phyloP scores from a whole-genome alignment of 2,888 invertebrate genomes.

The Muscina levida region DNA sequence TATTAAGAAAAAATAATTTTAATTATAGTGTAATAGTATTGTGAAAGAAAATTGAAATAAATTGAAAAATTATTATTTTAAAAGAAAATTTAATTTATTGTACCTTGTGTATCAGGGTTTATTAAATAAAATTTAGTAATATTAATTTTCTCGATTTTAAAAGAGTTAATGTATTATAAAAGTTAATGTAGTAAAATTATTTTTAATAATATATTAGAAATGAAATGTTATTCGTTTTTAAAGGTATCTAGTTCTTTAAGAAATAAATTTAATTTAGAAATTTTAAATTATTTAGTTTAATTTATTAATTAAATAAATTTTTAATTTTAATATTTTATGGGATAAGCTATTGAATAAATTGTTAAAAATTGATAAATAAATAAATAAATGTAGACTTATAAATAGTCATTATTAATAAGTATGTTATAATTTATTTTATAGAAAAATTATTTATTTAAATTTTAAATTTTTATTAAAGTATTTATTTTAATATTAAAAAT shows the following conservation, averaged over 20 bases:
- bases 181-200: slow-evolving; percentile 83
- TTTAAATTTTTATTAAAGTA: slow-evolving; percentile 80
- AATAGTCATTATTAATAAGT: slow-evolving; percentile 82
- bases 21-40: slow-evolving; percentile 83
- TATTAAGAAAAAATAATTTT: slow-evolving; percentile 81
- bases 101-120: slow-evolving; percentile 88
- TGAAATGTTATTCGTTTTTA: slow-evolving; percentile 85
- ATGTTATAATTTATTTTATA: slow-evolving; percentile 81
- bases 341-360: slow-evolving; percentile 83
- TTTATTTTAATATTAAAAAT: slow-evolving; percentile 78
- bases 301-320: slow-evolving; percentile 76
- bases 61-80: slow-evolving; percentile 79
- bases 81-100: slow-evolving; percentile 83
- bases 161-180: slow-evolving; percentile 83
- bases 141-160: slow-evolving; percentile 83
- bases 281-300: slow-evolving; percentile 71
- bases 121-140: slow-evolving; percentile 80
- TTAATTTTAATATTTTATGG: slow-evolving; percentile 81
- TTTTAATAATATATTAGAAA: slow-evolving; percentile 83
- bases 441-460: slow-evolving; percentile 79
- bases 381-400: slow-evolving; percentile 82
- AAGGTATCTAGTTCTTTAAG: slow-evolving; percentile 85
- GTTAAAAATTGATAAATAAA: slow-evolving; percentile 80
- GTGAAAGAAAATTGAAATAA: slow-evolving; percentile 82
- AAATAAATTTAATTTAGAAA: slow-evolving; percentile 82